phyloP scores from a whole-genome alignment of 2,113 vertebrate species.

The Lethenteron camtschaticum region DNA sequence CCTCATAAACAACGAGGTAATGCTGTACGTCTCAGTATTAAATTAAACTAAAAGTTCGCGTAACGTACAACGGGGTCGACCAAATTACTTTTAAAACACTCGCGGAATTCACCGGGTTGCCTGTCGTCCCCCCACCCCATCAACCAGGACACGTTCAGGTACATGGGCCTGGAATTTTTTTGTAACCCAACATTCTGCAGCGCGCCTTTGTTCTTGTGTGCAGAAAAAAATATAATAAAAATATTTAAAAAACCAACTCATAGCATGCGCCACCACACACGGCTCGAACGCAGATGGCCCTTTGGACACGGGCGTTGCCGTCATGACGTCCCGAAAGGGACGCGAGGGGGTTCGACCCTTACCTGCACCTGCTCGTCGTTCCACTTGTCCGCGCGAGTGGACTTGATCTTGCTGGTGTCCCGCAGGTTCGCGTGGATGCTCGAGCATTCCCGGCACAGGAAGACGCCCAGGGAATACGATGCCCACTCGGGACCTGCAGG shows the following conservation, averaged over 20 bases:
- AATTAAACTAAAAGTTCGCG: no score
- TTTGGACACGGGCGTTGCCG: background rate
- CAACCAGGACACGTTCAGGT: no score
- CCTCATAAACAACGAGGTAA: no score
- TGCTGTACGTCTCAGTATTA: no score
- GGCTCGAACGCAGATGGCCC: background rate
- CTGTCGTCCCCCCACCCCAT: no score
- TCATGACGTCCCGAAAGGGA: background rate
- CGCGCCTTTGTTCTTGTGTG: background rate
- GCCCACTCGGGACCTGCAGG: constrained; percentile 70
- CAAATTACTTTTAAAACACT: no score
- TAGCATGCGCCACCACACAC: background rate
- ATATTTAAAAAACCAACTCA: background rate
- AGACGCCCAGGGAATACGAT: constrained; percentile 64
- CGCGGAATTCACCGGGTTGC: no score
- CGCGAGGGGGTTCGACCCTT: background rate
- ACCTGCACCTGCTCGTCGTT: constrained; percentile 69
- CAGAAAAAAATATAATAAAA: background rate
- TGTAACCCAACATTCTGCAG: background rate
- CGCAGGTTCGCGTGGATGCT: constrained; percentile 67
- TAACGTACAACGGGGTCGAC: no score
- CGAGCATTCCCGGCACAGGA: constrained; percentile 73
- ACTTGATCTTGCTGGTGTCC: constrained; percentile 72
- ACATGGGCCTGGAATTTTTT: no score
- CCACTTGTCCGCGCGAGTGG: constrained; percentile 55